These are phyloP conservation scores for Lasioglossum baleicum DNA, from an alignment of 1,140 invertebrate species.

Conservation along the genomic window DNA sequence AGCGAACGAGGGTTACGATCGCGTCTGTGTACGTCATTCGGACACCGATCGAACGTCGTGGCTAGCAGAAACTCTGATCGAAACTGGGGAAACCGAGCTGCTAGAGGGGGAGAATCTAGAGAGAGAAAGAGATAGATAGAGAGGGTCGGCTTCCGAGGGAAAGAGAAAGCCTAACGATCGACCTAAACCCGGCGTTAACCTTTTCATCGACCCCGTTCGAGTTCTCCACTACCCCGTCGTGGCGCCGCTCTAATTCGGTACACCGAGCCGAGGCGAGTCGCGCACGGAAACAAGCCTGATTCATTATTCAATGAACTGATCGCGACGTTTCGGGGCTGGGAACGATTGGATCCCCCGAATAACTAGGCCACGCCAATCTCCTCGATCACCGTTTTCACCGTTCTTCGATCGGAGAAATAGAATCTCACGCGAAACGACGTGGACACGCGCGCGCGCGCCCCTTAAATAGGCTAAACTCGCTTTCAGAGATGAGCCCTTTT, in stretches of 20 bases:
- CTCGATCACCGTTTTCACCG: neutral
- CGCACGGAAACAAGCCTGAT: constrained; percentile 60
- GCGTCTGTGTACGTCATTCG: constrained; percentile 10
- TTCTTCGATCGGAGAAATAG: too few relatives aligned
- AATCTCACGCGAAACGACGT: too few relatives aligned
- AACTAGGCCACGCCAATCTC: constrained; percentile 17
- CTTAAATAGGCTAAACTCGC: too few relatives aligned
- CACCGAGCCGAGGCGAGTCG: constrained; percentile 36
- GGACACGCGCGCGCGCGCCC: too few relatives aligned
- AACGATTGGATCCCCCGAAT: neutral
- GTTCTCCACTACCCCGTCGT: constrained; percentile 44
- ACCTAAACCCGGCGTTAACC: constrained; percentile 60
- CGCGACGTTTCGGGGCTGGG: constrained; percentile 34
- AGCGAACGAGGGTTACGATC: constrained; percentile 6
- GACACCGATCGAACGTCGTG: constrained; percentile 40
- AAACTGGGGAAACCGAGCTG: constrained; percentile 45
- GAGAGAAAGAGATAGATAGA: neutral
- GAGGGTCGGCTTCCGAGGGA: too few relatives aligned
- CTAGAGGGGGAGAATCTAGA: constrained; percentile 28
- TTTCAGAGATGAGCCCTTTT: too few relatives aligned
- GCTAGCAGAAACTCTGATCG: constrained; percentile 43
- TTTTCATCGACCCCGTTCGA: constrained; percentile 58
- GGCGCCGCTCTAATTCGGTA: constrained; percentile 58
- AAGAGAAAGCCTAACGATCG: constrained; percentile 51
- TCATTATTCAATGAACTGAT: constrained; percentile 53